Evolutionary conservation across 2,797 vertebrate genomes (phyloP), one percentile per base, ranked within the genome.

Genomic region (Poeciliopsis presidionis): DNA sequence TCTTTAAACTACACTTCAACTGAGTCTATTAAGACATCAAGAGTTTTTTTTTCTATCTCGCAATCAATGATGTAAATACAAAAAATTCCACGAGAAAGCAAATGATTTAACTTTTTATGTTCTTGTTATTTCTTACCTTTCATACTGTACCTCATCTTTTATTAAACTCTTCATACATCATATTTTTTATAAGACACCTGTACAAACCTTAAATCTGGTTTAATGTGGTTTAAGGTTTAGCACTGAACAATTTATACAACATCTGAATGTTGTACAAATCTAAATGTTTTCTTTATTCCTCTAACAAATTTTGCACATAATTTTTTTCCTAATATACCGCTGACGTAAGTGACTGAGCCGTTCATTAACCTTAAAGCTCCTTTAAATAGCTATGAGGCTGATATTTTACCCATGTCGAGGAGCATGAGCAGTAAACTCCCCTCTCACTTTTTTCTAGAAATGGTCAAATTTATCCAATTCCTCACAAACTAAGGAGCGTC

Each of bases 1-100:
- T 41, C 8, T 61, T 7, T 33, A 70, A 14, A 70, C 41, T 78
- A 36, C 53, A 39, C 80, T 65, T 73, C 28, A 47, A 25, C n/a
- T 33, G 7, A 33, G 0, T 73, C 20, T 28, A 3, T 20, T 67
- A 53, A 41, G 2, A 9, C 30, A 22, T 22, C 53, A 57, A 6
- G 8, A 43, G 36, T 36, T 73, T 73, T 25, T 57, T 43, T 22
- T 13, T 33, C 2, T 70, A 9, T 28, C 16, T 11, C 49, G 1
- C 51, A 55, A 5, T 75, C 53, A 1, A 77, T 81, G 25, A 11
- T 3, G 6, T 30, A 41, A 47, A 14, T 25, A 25, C 18, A 22
- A 20, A 41, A 30, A 72, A 69, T 53, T 0, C 16, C 16, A 43
- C 0, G 6, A 25, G 3, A 9, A 41, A 39, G 36, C 9, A 43